Base-by-base conservation (phyloP, 92 coral and sea anemone genomes). In the Epizoanthus rinbou region DNA sequence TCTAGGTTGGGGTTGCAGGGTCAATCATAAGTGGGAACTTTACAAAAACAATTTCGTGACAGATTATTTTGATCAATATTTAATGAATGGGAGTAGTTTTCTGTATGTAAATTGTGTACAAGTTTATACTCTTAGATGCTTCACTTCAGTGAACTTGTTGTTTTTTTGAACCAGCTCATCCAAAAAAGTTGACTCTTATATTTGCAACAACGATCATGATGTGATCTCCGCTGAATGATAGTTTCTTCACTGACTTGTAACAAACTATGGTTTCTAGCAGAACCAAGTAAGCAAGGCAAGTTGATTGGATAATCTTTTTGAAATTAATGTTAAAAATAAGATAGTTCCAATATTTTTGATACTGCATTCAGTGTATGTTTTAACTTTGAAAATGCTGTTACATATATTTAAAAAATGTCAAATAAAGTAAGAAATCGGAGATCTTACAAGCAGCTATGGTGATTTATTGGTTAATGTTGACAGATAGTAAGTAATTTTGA, bases 21-120 rank as follows among this genome's bases (percentile, higher is more conserved):
- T 50, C 54, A 50, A 50, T 50, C 50, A 16, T 41, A 33, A 45
- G 57, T 5, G 16, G 57, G 57, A 71, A 45, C 76, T 28, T 71
- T 56, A 28, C 6, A 43, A 17, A 41, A 45, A 21, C 17, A 5
- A 10, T 71, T 70, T 71, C 76, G 76, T 71, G 76, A 71, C 76
- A 71, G 76, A 41, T 71, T 47, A 71, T 71, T 71, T 71, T 71
- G 54, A 71, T 71, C 28, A 71, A 71, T 71, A 41, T 71, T 71
- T 71, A 41, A 71, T 71, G 58, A 71, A 56, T 4, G 50, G 73
- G 73, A 25, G 73, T 13, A 67, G 35, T 67, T 67, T 19, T 67
- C 54, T 50, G 54, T 15, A 67, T 67, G 73, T 67, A 67, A 67
- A 67, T 67, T 41, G 47, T 11, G 28, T 71, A 19, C 76, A 71